Evolutionary conservation across 2,113 vertebrate genomes (phyloP).

Genomic region (Rafetus swinhoei): DNA sequence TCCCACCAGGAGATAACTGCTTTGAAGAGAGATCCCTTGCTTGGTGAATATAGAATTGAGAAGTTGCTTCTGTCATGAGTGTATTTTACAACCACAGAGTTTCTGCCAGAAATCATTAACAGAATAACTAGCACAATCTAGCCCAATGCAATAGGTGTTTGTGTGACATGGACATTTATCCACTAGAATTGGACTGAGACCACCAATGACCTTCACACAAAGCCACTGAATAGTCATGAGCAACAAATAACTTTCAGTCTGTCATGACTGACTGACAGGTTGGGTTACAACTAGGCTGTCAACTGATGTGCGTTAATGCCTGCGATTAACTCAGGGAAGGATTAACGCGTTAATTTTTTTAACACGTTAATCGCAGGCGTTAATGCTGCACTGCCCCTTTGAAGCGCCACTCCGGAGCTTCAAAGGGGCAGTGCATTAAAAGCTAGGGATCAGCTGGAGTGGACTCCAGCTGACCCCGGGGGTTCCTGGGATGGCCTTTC

Average conservation of each 20-base stretch:
- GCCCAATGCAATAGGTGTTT: neutral
- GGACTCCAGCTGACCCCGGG: too few relatives aligned
- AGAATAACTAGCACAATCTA: neutral
- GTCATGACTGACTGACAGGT: neutral
- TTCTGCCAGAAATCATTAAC: constrained; percentile 9
- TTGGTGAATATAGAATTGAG: neutral
- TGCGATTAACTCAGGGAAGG: too few relatives aligned
- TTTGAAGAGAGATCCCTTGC: neutral
- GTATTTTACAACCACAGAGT: neutral
- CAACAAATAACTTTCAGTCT: neutral
- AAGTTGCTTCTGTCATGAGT: neutral
- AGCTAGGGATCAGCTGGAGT: too few relatives aligned
- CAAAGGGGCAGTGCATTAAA: too few relatives aligned
- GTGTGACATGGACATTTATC: neutral
- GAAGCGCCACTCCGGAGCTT: too few relatives aligned
- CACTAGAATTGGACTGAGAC: neutral
- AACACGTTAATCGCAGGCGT: too few relatives aligned
- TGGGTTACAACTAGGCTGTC: neutral
- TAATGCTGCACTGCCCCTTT: too few relatives aligned
- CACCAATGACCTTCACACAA: neutral
- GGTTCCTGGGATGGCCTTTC: too few relatives aligned
- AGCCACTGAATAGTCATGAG: neutral
- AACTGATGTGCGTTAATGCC: too few relatives aligned
- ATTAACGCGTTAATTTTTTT: too few relatives aligned
- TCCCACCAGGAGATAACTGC: neutral